These are phyloP conservation scores for Hyles lineata DNA, from an alignment of 2,888 invertebrate species.

Conservation along the genomic window DNA sequence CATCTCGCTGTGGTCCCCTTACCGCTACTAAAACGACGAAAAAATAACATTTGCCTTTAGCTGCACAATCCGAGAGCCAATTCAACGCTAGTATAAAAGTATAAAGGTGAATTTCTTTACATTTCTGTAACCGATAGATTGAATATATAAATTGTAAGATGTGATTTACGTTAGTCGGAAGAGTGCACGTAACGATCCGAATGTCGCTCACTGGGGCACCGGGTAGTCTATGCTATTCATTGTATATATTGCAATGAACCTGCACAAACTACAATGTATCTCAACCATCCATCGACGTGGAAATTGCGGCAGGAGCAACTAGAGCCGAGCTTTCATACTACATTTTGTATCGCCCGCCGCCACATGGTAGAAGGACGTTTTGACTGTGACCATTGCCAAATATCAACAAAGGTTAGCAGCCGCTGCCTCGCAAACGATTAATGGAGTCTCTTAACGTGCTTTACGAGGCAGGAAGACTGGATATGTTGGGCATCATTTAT, in stretches of 20 bases:
- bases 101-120: neutral
- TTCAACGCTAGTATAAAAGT: neutral
- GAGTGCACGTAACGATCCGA: neutral
- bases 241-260: neutral
- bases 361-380: too few species aligned
- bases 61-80: neutral
- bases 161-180: neutral
- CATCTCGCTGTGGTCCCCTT: conserved; percentile 12
- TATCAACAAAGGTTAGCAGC: too few species aligned
- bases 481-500: too few species aligned
- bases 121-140: neutral
- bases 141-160: neutral
- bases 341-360: neutral
- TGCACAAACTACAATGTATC: conserved; percentile 8
- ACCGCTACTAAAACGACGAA: neutral
- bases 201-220: neutral
- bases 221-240: neutral
- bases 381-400: too few species aligned
- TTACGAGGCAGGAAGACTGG: too few species aligned
- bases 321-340: neutral
- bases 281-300: neutral
- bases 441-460: too few species aligned
- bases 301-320: neutral
- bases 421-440: too few species aligned
- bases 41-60: neutral